Evolutionary conservation across 2,113 vertebrate species (phyloP), one percentile per base, ranked within the genome.

Genomic region (Aphyosemion australe): DNA sequence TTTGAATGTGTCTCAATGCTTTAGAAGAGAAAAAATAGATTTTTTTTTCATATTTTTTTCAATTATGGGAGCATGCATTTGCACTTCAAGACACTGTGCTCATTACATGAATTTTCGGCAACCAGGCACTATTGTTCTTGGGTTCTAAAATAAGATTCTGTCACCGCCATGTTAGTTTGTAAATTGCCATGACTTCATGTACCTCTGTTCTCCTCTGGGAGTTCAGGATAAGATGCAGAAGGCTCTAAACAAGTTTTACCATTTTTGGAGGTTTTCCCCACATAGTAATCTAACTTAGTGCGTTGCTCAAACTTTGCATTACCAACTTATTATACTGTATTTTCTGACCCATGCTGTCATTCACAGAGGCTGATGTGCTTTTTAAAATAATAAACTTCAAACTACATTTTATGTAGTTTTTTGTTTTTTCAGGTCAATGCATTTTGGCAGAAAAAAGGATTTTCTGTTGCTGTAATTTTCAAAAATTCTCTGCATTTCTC

Each of bases 401-500:
- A n/a, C n/a, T n/a, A n/a, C n/a, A n/a, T n/a, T n/a, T n/a, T n/a
- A n/a, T n/a, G n/a, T n/a, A n/a, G n/a, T n/a, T n/a, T n/a, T n/a
- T n/a, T n/a, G n/a, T n/a, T n/a, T n/a, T n/a, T n/a, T n/a, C n/a
- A n/a, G n/a, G n/a, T n/a, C n/a, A n/a, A n/a, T 70, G 76, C 26
- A 61, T 67, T 83, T 61, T 69, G 14, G 10, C 49, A 72, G 34
- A 65, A 55, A 55, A 34, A 39, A 37, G 65, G 57, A 71, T 41
- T 61, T 69, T 65, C 81, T 43, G 47, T 70, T 69, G 48, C 65
- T 72, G 49, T 72, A 65, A 72, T 81, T 86, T n/a, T n/a, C n/a
- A n/a, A 72, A 18, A 45, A 80, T 80, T 75, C 63, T 77, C 42
- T 63, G 55, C 61, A 47, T 74, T 80, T 81, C 76, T 85, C 74